Percentiles rank a stretch among this genome's conserved stretches.
phyloP scores from a whole-genome alignment of 2,797 vertebrate genomes.

The Vespertilio murinus region DNA sequence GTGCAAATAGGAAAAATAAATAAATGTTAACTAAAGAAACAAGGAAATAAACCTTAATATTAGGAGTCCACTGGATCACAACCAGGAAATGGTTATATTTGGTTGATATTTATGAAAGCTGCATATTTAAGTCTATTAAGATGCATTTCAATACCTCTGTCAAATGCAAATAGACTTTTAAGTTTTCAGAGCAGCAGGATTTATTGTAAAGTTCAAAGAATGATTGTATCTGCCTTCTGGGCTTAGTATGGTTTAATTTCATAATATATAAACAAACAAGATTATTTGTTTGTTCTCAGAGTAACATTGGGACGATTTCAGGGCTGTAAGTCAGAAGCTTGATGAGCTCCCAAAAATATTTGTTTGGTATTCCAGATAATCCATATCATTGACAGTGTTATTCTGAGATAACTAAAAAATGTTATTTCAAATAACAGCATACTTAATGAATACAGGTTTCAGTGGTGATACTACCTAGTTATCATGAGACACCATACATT shows the following conservation, averaged over 20 bases:
- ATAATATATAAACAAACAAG: slow-evolving; percentile 66
- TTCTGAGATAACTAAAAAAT: slow-evolving; percentile 67
- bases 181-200: slow-evolving; percentile 80
- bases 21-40: slow-evolving; percentile 55
- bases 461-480: slow-evolving; percentile 51
- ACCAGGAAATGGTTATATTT: slow-evolving; percentile 65
- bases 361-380: slow-evolving; percentile 76
- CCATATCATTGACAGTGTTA: slow-evolving; percentile 60
- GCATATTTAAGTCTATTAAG: slow-evolving; percentile 79
- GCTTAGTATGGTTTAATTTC: slow-evolving; percentile 66
- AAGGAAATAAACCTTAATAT: slow-evolving; percentile 62
- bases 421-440: slow-evolving; percentile 68
- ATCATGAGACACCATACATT: slow-evolving; percentile 35
- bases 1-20: slow-evolving; percentile 61
- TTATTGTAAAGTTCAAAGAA: slow-evolving; percentile 79
- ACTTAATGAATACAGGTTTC: slow-evolving; percentile 55
- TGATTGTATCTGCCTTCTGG: slow-evolving; percentile 72
- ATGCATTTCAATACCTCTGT: slow-evolving; percentile 76
- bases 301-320: slow-evolving; percentile 65
- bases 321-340: slow-evolving; percentile 75
- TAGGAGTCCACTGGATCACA: slow-evolving; percentile 61
- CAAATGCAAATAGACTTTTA: slow-evolving; percentile 80
- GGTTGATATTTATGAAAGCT: slow-evolving; percentile 61
- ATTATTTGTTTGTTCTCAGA: slow-evolving; percentile 77
- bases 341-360: slow-evolving; percentile 80